Percentiles rank a stretch among this genome's conserved stretches.
phyloP scores from a whole-genome alignment of 2,888 invertebrate species.

The Caenorhabditis imperialis region DNA sequence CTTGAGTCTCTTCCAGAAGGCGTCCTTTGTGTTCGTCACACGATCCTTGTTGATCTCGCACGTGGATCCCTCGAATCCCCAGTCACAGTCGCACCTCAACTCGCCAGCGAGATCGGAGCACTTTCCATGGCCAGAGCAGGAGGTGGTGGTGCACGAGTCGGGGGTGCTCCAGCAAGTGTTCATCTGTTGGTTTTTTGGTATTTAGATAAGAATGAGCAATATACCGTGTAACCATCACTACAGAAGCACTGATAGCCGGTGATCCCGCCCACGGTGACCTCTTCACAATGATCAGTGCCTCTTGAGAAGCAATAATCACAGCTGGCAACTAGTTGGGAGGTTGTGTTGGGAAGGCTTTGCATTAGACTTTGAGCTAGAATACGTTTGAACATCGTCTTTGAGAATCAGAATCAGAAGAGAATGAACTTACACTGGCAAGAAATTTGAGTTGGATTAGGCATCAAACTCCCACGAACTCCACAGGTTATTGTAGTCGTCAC shows the following conservation, averaged over 20 bases:
- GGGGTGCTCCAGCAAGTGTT: constrained; percentile 36
- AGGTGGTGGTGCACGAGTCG: constrained; percentile 10
- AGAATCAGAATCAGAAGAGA: too few species aligned
- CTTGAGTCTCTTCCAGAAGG: constrained; percentile 10
- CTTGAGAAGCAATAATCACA: constrained; percentile 25
- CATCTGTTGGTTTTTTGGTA: too few species aligned
- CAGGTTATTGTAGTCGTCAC: constrained; percentile 23
- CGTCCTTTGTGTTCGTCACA: constrained; percentile 23
- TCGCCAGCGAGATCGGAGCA: constrained; percentile 21
- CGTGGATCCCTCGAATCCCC: constrained; percentile 37
- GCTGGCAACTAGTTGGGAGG: constrained; percentile 9
- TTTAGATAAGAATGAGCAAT: too few species aligned
- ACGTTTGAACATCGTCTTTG: background rate
- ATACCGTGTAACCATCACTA: constrained; percentile 27
- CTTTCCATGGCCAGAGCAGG: constrained; percentile 36
- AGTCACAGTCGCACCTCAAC: constrained; percentile 38
- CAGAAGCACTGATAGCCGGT: constrained; percentile 23
- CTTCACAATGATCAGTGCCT: constrained; percentile 34
- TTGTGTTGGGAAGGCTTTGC: constrained; percentile 29
- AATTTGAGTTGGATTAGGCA: constrained; percentile 36
- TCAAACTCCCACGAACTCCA: constrained; percentile 32
- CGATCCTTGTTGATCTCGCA: constrained; percentile 35
- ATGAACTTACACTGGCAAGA: constrained; percentile 24
- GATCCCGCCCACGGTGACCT: background rate
- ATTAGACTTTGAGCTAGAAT: constrained; percentile 12